phyloP scores from a whole-genome alignment of 2,888 invertebrate genomes.

The Macrostomum cliftonense region DNA sequence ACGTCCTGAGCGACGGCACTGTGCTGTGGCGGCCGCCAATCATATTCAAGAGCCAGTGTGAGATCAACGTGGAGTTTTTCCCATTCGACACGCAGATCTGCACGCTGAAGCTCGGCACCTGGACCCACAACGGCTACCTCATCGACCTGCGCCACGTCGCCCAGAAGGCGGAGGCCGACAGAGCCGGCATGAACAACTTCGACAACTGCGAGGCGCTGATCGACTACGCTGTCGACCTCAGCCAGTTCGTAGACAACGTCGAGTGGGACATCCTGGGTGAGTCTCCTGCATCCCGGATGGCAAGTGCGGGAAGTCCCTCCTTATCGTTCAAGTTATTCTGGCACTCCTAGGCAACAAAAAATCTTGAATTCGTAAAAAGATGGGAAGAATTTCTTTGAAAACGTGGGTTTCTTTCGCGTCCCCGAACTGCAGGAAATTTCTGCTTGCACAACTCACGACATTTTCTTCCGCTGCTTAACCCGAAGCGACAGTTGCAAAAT shows the following conservation, averaged over 20 bases:
- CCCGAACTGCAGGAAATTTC: no score
- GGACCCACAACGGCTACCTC: slow-evolving; percentile 43
- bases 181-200: neutral
- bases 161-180: slow-evolving; percentile 1
- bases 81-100: slow-evolving; percentile 76
- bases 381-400: no score
- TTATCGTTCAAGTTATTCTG: no score
- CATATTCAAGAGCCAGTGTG: slow-evolving; percentile 42
- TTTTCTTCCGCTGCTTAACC: no score
- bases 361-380: no score
- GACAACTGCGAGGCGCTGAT: slow-evolving; percentile 11
- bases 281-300: no score
- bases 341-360: no score
- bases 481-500: no score
- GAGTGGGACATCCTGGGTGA: slow-evolving; percentile 24
- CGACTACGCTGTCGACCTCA: slow-evolving; percentile 11
- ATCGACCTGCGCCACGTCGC: slow-evolving; percentile 16
- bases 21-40: slow-evolving; percentile 85
- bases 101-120: slow-evolving; percentile 71
- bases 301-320: no score
- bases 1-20: slow-evolving; percentile 20
- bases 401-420: no score
- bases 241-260: slow-evolving; percentile 10
- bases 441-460: no score
- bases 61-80: slow-evolving; percentile 75